A percentile compares a stretch with the other conserved stretches of the same genome.
Evolutionary conservation across 2,888 invertebrate genomes (phyloP).

Genomic region (Lochmaea crataegi): DNA sequence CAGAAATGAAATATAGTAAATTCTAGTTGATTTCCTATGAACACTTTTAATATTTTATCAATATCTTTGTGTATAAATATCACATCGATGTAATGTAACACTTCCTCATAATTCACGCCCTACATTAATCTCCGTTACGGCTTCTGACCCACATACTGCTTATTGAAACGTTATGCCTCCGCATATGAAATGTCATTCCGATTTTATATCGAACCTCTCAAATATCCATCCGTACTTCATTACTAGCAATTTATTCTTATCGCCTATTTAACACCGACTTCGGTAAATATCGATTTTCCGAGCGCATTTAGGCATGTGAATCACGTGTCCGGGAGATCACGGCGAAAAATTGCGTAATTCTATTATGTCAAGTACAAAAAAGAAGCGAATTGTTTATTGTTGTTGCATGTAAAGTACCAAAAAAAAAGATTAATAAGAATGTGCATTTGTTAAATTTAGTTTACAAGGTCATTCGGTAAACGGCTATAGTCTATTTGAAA

Average conservation of each 20-base stretch:
- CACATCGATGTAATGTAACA: neutral
- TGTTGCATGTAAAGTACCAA: too few species aligned
- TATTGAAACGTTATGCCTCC: neutral
- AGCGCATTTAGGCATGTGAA: neutral
- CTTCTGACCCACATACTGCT: slow-evolving; percentile 1
- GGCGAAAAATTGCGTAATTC: neutral
- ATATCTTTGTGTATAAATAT: neutral
- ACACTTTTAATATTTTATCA: neutral
- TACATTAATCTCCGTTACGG: neutral
- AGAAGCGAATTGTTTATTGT: neutral
- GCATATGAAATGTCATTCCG: neutral
- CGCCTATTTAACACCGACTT: neutral
- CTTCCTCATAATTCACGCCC: slow-evolving; percentile 1
- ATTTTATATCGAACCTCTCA: neutral
- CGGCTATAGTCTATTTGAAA: too few species aligned
- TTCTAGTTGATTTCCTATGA: too few species aligned
- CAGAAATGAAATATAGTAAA: too few species aligned
- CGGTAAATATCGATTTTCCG: slow-evolving; percentile 26
- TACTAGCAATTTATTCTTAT: neutral
- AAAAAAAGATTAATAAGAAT: too few species aligned
- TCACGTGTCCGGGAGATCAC: neutral
- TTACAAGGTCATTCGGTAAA: neutral
- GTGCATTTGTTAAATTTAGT: neutral
- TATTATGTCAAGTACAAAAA: neutral
- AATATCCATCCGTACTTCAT: neutral